Evolutionary conservation across 1,140 invertebrate species (phyloP).

Genomic region (Drosophila orena): DNA sequence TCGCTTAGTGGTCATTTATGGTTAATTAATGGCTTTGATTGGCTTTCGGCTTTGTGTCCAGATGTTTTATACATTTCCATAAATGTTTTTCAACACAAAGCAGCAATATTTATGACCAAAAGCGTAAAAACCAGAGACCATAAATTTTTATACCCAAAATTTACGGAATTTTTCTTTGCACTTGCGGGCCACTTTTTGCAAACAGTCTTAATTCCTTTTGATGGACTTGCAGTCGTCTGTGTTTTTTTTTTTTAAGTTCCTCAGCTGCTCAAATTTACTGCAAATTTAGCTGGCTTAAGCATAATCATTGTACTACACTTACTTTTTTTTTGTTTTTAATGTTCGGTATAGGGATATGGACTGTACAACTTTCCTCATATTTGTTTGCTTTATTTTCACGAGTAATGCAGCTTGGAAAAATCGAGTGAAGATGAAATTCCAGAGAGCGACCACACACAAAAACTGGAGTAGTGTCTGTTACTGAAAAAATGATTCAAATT

Average conservation of each 20-base stretch:
- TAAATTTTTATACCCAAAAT: conserved; percentile 10
- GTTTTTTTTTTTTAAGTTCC: no score
- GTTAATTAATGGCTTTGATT: conserved; percentile 56
- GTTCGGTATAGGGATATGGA: not conserved
- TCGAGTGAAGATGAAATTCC: not conserved
- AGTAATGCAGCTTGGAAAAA: not conserved
- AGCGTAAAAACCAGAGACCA: not conserved
- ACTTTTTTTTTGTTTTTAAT: not conserved
- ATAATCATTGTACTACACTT: no score
- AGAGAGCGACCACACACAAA: conserved; percentile 7
- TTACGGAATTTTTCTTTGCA: conserved; percentile 1
- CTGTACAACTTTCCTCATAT: not conserved
- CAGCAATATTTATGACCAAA: conserved; percentile 14
- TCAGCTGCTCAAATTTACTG: no score
- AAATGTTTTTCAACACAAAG: conserved; percentile 38
- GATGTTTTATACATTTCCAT: conserved; percentile 57
- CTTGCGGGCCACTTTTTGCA: conserved; percentile 1
- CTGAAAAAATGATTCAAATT: conserved; percentile 9
- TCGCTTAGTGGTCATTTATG: conserved; percentile 44
- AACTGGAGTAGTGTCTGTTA: conserved; percentile 13
- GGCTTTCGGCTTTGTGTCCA: conserved; percentile 18
- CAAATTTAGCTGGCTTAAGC: no score
- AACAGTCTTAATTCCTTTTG: not conserved
- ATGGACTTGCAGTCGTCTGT: not conserved
- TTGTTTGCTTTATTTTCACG: not conserved